phyloP scores from a whole-genome alignment of 2,888 invertebrate genomes.

The Muscina levida region DNA sequence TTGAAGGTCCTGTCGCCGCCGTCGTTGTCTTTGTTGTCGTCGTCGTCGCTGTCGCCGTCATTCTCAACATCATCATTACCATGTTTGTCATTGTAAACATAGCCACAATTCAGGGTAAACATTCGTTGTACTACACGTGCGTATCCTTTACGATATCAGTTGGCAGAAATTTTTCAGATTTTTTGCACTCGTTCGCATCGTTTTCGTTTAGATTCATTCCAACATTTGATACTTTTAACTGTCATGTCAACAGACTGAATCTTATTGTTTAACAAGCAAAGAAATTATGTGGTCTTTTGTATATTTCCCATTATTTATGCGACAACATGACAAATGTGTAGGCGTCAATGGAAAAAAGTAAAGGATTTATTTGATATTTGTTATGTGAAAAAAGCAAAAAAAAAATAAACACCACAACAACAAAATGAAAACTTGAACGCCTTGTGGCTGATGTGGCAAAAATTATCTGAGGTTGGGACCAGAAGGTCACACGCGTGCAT shows the following conservation, averaged over 20 bases:
- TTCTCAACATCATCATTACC: not conserved
- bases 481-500: no score
- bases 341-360: not conserved
- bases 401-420: constrained; percentile 7
- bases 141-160: constrained; percentile 17
- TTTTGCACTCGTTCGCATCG: constrained; percentile 1
- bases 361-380: not conserved
- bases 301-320: not conserved
- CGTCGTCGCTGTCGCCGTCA: not conserved
- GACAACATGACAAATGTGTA: not conserved
- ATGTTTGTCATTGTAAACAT: constrained; percentile 7
- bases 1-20: constrained; percentile 13
- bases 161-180: not conserved
- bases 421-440: no score
- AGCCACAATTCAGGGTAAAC: constrained; percentile 15
- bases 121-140: constrained; percentile 34
- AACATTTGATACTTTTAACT: constrained; percentile 21
- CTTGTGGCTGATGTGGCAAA: no score
- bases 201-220: not conserved
- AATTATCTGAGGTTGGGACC: no score
- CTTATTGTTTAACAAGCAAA: constrained; percentile 21
- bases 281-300: constrained; percentile 7
- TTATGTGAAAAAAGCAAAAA: not conserved
- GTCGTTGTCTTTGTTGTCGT: not conserved
- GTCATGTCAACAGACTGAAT: constrained; percentile 39